phyloP scores from a whole-genome alignment of 2,888 invertebrate species.

The Brenthis daphne region DNA sequence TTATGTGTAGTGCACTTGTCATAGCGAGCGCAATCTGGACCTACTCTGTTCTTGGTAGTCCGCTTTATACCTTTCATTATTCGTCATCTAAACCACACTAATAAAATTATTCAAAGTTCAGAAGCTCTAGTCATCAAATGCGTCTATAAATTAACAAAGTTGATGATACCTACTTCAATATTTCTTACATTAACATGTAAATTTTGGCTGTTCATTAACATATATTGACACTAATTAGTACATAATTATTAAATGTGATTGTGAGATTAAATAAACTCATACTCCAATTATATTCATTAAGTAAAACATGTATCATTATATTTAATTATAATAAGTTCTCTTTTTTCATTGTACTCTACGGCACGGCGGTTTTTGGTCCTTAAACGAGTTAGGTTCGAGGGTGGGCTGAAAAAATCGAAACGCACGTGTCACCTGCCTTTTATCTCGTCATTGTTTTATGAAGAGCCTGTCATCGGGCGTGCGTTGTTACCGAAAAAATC shows the following conservation, averaged over 20 bases:
- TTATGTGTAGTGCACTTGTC: conserved; percentile 19
- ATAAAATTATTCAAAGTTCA: not conserved
- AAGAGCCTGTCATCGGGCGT: conserved; percentile 49
- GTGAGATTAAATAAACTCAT: conserved; percentile 11
- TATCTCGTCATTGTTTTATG: conserved; percentile 56
- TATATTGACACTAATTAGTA: conserved; percentile 20
- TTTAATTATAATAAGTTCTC: conserved; percentile 5
- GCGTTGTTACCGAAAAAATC: conserved; percentile 45
- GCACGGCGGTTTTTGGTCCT: conserved; percentile 15
- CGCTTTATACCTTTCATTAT: no score
- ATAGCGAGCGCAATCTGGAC: no score
- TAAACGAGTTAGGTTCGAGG: conserved; percentile 58
- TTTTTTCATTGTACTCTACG: not conserved
- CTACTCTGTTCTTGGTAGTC: no score
- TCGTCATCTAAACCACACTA: no score
- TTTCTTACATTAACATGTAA: conserved; percentile 11
- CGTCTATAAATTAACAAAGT: conserved; percentile 4
- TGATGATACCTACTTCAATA: conserved; percentile 6
- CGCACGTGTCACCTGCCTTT: conserved; percentile 75
- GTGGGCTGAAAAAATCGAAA: conserved; percentile 58
- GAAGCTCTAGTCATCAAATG: not conserved
- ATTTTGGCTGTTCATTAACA: conserved; percentile 11
- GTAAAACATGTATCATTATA: conserved; percentile 15
- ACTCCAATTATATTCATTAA: conserved; percentile 16
- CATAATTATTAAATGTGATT: conserved; percentile 19